phyloP scores from a whole-genome alignment of 2,113 vertebrate species.

The Empidonax traillii region DNA sequence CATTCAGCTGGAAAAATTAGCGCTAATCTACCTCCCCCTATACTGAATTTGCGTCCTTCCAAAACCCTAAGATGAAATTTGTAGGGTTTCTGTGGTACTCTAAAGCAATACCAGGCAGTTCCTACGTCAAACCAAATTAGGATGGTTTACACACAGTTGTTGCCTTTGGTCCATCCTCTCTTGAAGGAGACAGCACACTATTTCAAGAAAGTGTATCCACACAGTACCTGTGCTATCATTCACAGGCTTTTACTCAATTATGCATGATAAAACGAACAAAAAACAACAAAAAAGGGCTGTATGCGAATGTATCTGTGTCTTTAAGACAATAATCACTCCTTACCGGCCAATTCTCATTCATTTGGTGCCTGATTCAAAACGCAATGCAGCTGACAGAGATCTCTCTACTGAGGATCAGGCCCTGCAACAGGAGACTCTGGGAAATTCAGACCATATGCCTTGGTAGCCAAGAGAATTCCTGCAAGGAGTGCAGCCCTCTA shows the following conservation, averaged over 20 bases:
- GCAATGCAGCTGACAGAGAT: background rate
- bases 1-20: slow-evolving; percentile 7
- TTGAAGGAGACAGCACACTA: background rate
- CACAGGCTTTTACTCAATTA: background rate
- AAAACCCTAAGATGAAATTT: background rate
- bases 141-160: background rate
- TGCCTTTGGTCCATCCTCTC: background rate
- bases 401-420: background rate
- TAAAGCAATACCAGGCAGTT: background rate
- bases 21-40: background rate
- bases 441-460: slow-evolving; percentile 24
- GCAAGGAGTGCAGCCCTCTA: background rate
- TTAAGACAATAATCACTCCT: background rate
- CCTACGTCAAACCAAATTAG: background rate
- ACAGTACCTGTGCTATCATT: background rate
- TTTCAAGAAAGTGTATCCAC: background rate
- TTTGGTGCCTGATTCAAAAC: background rate
- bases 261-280: background rate
- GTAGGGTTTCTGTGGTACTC: background rate
- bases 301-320: background rate
- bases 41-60: background rate
- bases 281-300: background rate
- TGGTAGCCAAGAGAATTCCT: slow-evolving; percentile 17
- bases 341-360: background rate
- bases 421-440: slow-evolving; percentile 9